Base-by-base conservation (phyloP, 2,888 invertebrate species). In the Abscondita cerata region DNA sequence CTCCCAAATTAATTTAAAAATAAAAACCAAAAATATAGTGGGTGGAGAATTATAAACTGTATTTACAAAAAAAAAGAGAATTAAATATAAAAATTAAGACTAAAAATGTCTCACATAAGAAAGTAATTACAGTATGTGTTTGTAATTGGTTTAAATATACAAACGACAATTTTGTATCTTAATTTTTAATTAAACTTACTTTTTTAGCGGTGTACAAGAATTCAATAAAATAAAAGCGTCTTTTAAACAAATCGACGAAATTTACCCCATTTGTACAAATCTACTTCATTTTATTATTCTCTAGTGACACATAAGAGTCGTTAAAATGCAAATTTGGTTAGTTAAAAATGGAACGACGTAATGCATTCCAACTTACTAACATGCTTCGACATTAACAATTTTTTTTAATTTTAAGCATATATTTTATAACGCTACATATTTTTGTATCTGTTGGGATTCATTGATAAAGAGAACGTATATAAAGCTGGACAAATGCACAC, bases 271-370 rank as follows among this genome's bases (percentile, higher is more conserved):
- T 59, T 50, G 54, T 59, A 62, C 59, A 62, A 62, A 62, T 62
- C 59, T 59, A 59, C 62, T 62, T 62, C 59, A 59, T 59, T 62
- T 62, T 62, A 62, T 62, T 62, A 62, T 58, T 59, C 62, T 62
- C 62, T 51, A 59, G 62, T 59, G 62, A 62, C 54, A 62, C 62
- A 59, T 59, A 59, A 54, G 50, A 59, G 59, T 59, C 52, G 59
- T 62, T 62, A 62, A 62, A 62, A 62, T 62, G 62, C 59, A 62
- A 62, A 62, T 62, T 62, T 25, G 48, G 46, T 57, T 62, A 62
- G 62, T 62, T 57, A 57, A 52, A 62, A 57, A 57, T 57, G 57
- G 52, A 62, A 52, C 52, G 52, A 20, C 47, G 47, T 55, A 62
- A 62, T 51, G 62, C 47, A 46, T 62, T 52, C 18, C 38, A 62